Conservation (phyloP, 2,797 vertebrate genomes). For the Sebastes diaconus region DNA sequence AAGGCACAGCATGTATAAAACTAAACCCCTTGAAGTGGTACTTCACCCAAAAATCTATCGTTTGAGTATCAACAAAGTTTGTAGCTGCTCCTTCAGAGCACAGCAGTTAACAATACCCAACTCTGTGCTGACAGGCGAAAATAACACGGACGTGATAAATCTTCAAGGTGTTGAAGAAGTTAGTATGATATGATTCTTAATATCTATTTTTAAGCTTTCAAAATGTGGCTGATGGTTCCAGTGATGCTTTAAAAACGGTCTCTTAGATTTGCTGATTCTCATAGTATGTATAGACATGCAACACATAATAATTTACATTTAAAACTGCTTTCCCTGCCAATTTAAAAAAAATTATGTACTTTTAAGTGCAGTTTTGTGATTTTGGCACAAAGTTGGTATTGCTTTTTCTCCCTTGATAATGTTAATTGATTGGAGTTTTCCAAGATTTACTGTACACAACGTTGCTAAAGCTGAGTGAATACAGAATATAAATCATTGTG, state of each 20-base stretch:
- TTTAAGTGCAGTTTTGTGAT: neutral
- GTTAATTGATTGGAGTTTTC: neutral
- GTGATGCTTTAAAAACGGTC: neutral
- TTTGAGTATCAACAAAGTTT: slow-evolving; percentile 19
- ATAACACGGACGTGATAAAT: neutral
- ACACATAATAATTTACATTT: neutral
- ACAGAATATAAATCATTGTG: neutral
- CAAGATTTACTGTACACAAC: neutral
- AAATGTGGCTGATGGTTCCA: neutral
- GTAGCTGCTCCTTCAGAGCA: slow-evolving; percentile 25
- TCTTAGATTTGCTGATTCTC: neutral
- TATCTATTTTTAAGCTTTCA: neutral
- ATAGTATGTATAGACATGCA: neutral
- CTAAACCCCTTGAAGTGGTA: slow-evolving; percentile 36
- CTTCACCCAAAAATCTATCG: neutral
- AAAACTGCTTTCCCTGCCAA: neutral
- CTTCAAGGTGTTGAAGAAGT: neutral
- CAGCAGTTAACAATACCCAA: slow-evolving; percentile 10
- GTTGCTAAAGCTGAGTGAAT: neutral
- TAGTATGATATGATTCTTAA: neutral
- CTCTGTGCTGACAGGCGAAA: slow-evolving; percentile 20
- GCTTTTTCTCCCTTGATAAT: neutral
- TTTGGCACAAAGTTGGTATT: neutral
- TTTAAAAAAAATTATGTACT: neutral
- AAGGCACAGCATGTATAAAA: slow-evolving; percentile 19